These are phyloP conservation scores for Erannis defoliaria DNA, from an alignment of 2,888 invertebrate species.

Conservation along the genomic window DNA sequence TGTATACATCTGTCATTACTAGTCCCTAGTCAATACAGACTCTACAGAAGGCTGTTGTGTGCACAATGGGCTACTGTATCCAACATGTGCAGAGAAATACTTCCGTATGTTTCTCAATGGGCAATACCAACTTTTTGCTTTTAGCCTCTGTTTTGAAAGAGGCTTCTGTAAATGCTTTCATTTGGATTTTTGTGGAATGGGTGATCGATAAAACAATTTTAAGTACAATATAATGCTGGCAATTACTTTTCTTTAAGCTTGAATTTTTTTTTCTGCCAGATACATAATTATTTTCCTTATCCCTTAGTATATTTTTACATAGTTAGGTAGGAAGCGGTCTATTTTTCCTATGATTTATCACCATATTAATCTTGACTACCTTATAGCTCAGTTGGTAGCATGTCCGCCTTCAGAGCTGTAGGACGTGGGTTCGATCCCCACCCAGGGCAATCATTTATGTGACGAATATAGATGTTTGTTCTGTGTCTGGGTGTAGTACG, in stretches of 20 bases:
- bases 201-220: not conserved
- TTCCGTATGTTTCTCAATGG: slow-evolving; percentile 38
- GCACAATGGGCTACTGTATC: slow-evolving; percentile 36
- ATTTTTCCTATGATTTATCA: not conserved
- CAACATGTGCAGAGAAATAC: slow-evolving; percentile 37
- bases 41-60: slow-evolving; percentile 7
- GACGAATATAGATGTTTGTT: no score
- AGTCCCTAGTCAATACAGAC: not conserved
- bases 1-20: not conserved
- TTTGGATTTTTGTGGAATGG: not conserved
- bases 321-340: not conserved
- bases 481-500: no score
- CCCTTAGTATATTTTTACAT: not conserved
- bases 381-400: no score
- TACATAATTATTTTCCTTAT: not conserved
- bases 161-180: slow-evolving; percentile 1
- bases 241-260: no score
- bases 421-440: no score
- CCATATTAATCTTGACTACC: no score
- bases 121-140: slow-evolving; percentile 26
- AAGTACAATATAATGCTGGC: no score
- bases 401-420: no score
- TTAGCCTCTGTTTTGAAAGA: slow-evolving; percentile 14
- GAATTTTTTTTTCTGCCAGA: no score
- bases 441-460: no score